A percentile compares a stretch with the other conserved stretches of the same genome.
Evolutionary conservation across 92 coral and sea anemone species (phyloP).

Genomic region (Micromussa lordhowensis): DNA sequence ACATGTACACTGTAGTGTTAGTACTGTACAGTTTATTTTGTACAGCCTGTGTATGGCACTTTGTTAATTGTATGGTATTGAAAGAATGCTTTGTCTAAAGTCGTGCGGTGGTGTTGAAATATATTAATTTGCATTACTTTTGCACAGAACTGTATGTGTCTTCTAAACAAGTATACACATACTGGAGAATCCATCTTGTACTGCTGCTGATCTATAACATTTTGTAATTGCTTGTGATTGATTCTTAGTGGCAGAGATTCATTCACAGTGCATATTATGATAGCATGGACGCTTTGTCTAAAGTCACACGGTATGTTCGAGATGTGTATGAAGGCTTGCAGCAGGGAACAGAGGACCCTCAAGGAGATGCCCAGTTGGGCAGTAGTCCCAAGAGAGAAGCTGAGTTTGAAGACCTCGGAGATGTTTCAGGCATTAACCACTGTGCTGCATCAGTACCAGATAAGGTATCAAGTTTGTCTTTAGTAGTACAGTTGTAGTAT

Average conservation of each 20-base stretch:
- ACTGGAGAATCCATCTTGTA: neutral
- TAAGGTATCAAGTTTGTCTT: constrained; percentile 31
- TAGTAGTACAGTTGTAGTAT: no score
- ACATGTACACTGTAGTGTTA: no score
- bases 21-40: no score
- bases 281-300: constrained; percentile 95
- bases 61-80: no score
- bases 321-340: constrained; percentile 84
- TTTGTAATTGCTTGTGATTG: neutral
- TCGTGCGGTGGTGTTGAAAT: no score
- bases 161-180: no score
- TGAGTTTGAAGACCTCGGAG: constrained; percentile 94
- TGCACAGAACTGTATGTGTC: no score
- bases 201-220: neutral
- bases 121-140: no score
- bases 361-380: neutral
- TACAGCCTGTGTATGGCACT: no score
- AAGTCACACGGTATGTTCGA: constrained; percentile 90
- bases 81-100: no score
- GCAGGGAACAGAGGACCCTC: constrained; percentile 38
- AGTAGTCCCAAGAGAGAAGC: constrained; percentile 59
- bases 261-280: constrained; percentile 92
- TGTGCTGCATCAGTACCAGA: constrained; percentile 16
- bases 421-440: constrained; percentile 10
- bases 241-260: constrained; percentile 64